phyloP scores from a whole-genome alignment of 2,113 vertebrate genomes.

The Aix galericulata region DNA sequence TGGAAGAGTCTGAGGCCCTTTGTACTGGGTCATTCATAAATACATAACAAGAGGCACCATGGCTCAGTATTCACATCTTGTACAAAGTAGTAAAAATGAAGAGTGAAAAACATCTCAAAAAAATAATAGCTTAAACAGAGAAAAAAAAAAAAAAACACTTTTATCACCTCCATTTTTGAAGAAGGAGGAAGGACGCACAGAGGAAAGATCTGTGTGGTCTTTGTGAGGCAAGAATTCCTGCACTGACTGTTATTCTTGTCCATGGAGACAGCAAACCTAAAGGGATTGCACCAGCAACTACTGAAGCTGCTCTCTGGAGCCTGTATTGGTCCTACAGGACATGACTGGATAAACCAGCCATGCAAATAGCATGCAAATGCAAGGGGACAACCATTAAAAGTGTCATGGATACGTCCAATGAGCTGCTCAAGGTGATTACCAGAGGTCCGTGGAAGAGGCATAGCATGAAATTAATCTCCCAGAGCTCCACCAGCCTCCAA shows the following conservation, averaged over 20 bases:
- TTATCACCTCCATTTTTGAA: neutral
- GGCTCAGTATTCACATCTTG: neutral
- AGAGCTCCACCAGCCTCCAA: neutral
- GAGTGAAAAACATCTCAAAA: neutral
- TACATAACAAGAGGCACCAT: neutral
- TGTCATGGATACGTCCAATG: neutral
- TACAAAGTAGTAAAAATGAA: neutral
- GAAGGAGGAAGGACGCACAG: neutral
- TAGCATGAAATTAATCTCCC: neutral
- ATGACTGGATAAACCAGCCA: neutral
- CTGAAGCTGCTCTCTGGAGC: neutral
- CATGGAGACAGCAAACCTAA: neutral
- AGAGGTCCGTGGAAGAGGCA: neutral
- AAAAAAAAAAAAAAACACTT: neutral
- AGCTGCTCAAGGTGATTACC: neutral
- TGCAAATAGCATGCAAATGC: neutral
- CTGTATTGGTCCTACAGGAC: neutral
- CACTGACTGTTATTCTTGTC: neutral
- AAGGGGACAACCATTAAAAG: neutral
- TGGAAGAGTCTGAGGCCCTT: neutral
- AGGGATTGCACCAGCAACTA: neutral
- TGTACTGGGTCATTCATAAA: neutral
- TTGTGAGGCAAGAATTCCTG: neutral
- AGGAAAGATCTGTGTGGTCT: neutral
- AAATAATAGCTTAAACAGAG: neutral